Evolutionary conservation across 2,113 vertebrate species (phyloP), one percentile per base, ranked within the genome.

Genomic region (Tragelaphus strepsiceros): DNA sequence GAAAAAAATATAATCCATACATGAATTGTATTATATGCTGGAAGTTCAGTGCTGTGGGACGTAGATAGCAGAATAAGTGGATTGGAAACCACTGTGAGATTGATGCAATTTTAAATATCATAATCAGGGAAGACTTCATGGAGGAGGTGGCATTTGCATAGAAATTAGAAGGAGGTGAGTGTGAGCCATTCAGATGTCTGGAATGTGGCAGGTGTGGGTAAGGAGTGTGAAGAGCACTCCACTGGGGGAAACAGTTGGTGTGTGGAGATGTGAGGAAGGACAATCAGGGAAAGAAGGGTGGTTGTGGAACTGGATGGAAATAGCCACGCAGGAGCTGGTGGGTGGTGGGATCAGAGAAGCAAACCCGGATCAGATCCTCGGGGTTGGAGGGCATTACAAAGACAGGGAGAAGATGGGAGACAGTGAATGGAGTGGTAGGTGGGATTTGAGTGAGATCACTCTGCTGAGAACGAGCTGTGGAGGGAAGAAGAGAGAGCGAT

Each of bases 151-250:
- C 6, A 30, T 77, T 77, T 77, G 24, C 61, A 13, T 26, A 74
- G 46, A 93, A 4, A 46, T 81, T 81, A 43, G n/a, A 90, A 96
- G 32, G 59, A 96, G 11, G 1, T 84, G 53, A 81, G n/a, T 67
- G 19, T 56, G 26, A 95, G 8, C 28, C 16, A 2, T 49, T 24
- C 35, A 82, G 10, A 0, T 58, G 64, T 71, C 49, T 82, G 26
- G 0, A 32, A 17, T 78, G 26, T 35, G 19, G 51, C 17, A 7
- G 67, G 10, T 2, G 7, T 62, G 2, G 19, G 67, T 58, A 71
- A 54, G 14, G 21, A 64, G 4, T 39, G 1, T 62, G 22, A 77
- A 67, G 28, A 35, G 1, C 21, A 56, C 39, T 32, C 32, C 12
- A 89, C 3, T 10, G 46, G 4, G 30, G 78, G 11, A 49, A 88